Evolutionary conservation across 1,140 invertebrate species (phyloP), one percentile per base, ranked within the genome.

Genomic region (Protaetia brevitarsis): DNA sequence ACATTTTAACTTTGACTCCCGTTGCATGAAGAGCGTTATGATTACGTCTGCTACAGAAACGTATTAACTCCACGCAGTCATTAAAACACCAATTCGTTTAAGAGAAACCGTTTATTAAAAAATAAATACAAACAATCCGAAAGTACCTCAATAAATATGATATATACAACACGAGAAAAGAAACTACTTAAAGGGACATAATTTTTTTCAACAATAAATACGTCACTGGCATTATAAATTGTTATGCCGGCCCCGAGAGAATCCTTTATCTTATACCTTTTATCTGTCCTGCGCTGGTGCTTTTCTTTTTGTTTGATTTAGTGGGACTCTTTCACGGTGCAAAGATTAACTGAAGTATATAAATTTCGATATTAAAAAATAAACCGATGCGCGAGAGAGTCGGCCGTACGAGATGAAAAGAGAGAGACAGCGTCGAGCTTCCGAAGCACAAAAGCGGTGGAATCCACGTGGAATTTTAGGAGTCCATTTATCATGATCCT

Each of bases 401-500:
- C 26, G 41, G 8, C 19, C 5, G 11, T 21, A 51, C 41, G 41
- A 10, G 5, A 23, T 19, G 3, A 19, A 51, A 8, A 19, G 30
- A 34, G 60, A 63, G 16, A 51, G 11, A 28, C 11, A 26, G 19
- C 7, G 21, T 51, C 27, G 34, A 60, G 65, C 68, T 69, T 72
- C 64, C 71, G 67, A 69, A 69, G 65, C 65, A 72, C 71, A 72
- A 72, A 69, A 68, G 57, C 26, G 57, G 29, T 65, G 65, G 72
- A 73, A 73, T 73, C 65, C 69, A 64, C 59, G 65, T 70, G 72
- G 72, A 73, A 73, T 73, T 69, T 69, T 71, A 65, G 63, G 66
- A 68, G 70, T 67, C 69, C 66, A 73, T 73, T 73, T 73, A 73
- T 73, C 72, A 73, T 73, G 69, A 57, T 65, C 67, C 63, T 66